Conservation (phyloP, 2,113 vertebrate species). For the Zeus faber region DNA sequence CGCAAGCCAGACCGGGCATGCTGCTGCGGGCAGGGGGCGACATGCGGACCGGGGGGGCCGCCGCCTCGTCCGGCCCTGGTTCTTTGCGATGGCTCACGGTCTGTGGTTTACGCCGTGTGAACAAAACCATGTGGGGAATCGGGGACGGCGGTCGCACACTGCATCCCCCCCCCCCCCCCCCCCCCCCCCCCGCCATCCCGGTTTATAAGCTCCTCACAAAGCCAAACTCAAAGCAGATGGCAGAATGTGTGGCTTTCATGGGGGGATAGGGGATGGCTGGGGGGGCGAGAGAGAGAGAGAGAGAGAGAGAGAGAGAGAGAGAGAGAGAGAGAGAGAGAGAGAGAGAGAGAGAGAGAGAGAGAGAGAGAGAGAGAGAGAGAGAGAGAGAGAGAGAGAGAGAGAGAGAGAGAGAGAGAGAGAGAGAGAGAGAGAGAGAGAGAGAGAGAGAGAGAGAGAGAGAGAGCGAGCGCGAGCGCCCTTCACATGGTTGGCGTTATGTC, state of each 20-base stretch:
- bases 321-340: constrained; percentile 11
- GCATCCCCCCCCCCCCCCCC: too few species aligned
- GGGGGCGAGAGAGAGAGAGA: constrained; percentile 1
- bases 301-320: constrained; percentile 13
- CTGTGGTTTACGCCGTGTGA: too few species aligned
- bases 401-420: constrained; percentile 8
- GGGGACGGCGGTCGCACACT: too few species aligned
- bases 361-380: constrained; percentile 9
- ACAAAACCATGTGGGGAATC: constrained; percentile 24
- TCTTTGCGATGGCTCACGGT: too few species aligned
- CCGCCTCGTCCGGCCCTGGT: too few species aligned
- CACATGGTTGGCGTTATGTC: constrained; percentile 40
- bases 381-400: constrained; percentile 4
- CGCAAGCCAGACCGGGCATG: too few species aligned
- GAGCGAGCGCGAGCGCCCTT: constrained; percentile 12
- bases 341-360: constrained; percentile 7
- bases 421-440: constrained; percentile 13
- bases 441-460: constrained; percentile 8
- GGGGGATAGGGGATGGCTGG: too few species aligned
- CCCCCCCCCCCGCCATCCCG: too few species aligned
- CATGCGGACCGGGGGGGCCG: too few species aligned
- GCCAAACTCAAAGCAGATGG: constrained; percentile 51
- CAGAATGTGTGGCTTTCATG: constrained; percentile 25
- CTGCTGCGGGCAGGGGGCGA: too few species aligned
- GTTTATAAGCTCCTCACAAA: constrained; percentile 22